Base-by-base conservation (phyloP, 1,140 invertebrate species). In the Meloidogyne chitwoodi region DNA sequence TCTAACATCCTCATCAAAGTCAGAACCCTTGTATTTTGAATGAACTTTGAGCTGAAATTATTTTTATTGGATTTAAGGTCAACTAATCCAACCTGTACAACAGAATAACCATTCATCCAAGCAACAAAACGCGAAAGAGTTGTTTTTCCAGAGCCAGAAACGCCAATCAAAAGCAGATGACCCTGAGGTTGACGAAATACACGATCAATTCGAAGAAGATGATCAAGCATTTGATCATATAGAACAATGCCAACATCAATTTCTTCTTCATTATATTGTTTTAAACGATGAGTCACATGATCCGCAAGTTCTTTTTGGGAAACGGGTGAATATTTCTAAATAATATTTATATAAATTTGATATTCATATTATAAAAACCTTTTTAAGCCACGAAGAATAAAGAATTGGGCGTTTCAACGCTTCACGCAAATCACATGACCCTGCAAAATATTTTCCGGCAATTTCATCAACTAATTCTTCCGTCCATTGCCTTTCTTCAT, bases 191-290 rank as follows among this genome's bases (percentile, higher is more conserved):
- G 97, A 66, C 96, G 90, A 91, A 98, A 99, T 82, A 99, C 98
- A 87, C 97, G 91, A 90, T 99, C 97, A 86, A 99, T 99, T 80
- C 97, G 90, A 48, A 99, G 88, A 34, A 99, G 96, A 88, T 99
- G 97, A 86, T 99, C 97, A 12, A 99, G 88, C 48, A 99, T 96
- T 89, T 99, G 96, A 88, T 99, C 95, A 88, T 99, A 99, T 1
- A 99, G 89, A 34, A 99, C 97, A 4, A 99, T 89, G 0, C 93
- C 95, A 6, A 99, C 96, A 89, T 99, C 97, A 41, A 99, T 88
- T 88, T 99, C 96, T 90, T 99, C 97, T 89, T 99, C 97, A 86
- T 99, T 99, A 89, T 99, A 99, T n/a, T 96, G 93, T 91, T 96
- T 98, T 0, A 99, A 90, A 77, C 97, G 91, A 65, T 96, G 96